These are phyloP conservation scores for Hyppa rectilinea DNA, from an alignment of 2,888 invertebrate genomes.

Conservation along the genomic window DNA sequence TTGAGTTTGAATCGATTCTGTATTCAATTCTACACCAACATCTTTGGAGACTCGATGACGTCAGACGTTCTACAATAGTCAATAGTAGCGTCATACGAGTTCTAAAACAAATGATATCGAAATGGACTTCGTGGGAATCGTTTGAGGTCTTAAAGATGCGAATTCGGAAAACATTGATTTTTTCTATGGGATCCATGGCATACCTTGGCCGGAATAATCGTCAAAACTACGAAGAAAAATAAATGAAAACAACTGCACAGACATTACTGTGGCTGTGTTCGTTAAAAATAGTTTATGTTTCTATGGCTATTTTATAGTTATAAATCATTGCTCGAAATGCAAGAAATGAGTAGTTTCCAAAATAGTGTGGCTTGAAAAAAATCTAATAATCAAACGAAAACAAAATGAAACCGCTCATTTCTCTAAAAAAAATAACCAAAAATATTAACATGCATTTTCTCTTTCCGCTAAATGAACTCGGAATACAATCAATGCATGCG, in stretches of 20 bases:
- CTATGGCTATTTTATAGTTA: slow-evolving; percentile 1
- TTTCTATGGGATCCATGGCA: not conserved
- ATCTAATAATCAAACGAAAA: not conserved
- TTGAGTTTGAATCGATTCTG: not conserved
- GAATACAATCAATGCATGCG: slow-evolving; percentile 67
- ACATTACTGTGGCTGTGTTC: not conserved
- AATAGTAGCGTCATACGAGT: not conserved
- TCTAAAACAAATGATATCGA: too few relatives aligned
- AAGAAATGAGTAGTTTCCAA: slow-evolving; percentile 47
- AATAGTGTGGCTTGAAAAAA: not conserved
- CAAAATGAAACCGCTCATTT: slow-evolving; percentile 40
- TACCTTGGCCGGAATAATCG: not conserved
- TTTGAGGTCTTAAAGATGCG: not conserved
- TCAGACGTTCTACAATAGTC: not conserved
- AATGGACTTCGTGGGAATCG: too few relatives aligned
- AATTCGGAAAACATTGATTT: not conserved
- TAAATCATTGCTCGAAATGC: slow-evolving; percentile 15
- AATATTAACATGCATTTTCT: slow-evolving; percentile 64
- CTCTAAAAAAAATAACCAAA: slow-evolving; percentile 14
- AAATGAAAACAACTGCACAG: not conserved
- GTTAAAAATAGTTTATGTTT: not conserved
- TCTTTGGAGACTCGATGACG: not conserved
- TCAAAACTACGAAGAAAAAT: not conserved
- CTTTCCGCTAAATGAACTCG: slow-evolving; percentile 63
- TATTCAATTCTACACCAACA: not conserved